Conservation (phyloP, 2,797 vertebrate genomes). For the Arrhamphus sclerolepis region DNA sequence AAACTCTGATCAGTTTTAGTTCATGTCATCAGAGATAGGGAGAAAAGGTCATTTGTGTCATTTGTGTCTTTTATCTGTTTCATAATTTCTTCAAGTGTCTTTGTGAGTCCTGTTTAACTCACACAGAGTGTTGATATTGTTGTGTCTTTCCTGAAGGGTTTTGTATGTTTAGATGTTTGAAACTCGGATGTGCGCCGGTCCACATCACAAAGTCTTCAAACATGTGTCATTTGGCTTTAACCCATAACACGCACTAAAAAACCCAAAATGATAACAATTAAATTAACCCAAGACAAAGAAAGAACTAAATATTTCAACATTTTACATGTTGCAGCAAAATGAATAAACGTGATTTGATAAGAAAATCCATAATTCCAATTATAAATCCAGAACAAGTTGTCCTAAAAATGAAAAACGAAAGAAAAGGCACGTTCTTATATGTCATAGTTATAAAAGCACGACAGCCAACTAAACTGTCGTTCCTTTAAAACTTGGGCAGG, state of each 20-base stretch:
- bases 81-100: constrained; percentile 48
- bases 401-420: not conserved
- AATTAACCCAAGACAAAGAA: not conserved
- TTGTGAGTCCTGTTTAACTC: constrained; percentile 60
- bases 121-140: constrained; percentile 35
- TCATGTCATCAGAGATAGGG: too few relatives aligned
- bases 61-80: constrained; percentile 59
- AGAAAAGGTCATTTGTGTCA: constrained; percentile 36
- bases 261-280: not conserved
- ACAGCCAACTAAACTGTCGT: constrained; percentile 27
- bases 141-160: constrained; percentile 47
- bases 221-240: constrained; percentile 48
- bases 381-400: constrained; percentile 15
- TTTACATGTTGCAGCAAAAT: too few relatives aligned
- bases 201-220: constrained; percentile 68
- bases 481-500: constrained; percentile 35
- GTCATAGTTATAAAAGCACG: constrained; percentile 18
- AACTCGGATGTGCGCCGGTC: constrained; percentile 58
- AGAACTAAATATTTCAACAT: too few relatives aligned
- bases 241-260: constrained; percentile 44
- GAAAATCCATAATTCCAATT: constrained; percentile 13
- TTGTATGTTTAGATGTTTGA: constrained; percentile 68
- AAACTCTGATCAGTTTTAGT: too few relatives aligned
- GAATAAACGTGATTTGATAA: constrained; percentile 13
- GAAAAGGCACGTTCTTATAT: not conserved